Evolutionary conservation across 2,113 vertebrate species (phyloP).

Genomic region (Bufo bufo): DNA sequence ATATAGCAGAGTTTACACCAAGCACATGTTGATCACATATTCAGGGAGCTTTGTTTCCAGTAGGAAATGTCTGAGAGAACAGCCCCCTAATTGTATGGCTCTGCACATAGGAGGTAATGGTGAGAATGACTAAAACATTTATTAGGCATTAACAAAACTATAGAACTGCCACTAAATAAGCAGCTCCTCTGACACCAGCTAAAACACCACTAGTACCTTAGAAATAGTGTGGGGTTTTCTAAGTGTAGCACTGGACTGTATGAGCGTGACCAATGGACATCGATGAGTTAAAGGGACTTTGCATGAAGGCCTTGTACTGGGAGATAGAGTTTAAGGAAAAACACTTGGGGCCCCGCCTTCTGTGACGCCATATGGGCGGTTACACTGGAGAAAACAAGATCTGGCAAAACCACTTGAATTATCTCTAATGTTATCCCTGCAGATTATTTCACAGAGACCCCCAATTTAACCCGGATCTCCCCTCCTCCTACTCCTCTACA

Average conservation of each 20-base stretch:
- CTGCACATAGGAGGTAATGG: not conserved
- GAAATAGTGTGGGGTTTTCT: too few relatives aligned
- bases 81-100: not conserved
- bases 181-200: not conserved
- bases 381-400: conserved; percentile 60
- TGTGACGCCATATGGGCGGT: conserved; percentile 68
- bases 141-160: not conserved
- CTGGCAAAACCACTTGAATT: conserved; percentile 47
- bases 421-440: conserved; percentile 37
- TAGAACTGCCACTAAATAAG: not conserved
- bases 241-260: not conserved
- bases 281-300: conserved; percentile 68
- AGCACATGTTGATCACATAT: not conserved
- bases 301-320: conserved; percentile 68
- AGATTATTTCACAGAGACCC: conserved; percentile 34
- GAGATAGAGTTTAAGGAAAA: conserved; percentile 68
- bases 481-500: conserved; percentile 9
- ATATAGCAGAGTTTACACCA: not conserved
- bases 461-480: conserved; percentile 3
- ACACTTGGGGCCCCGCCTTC: conserved; percentile 62
- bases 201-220: not conserved
- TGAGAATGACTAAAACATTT: not conserved
- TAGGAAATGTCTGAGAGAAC: not conserved
- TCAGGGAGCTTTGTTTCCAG: not conserved
- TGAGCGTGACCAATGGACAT: conserved; percentile 17